Percentiles rank a stretch among this genome's conserved stretches.
Evolutionary conservation across 1,140 invertebrate species (phyloP).

Genomic region (Drosophila cardini): DNA sequence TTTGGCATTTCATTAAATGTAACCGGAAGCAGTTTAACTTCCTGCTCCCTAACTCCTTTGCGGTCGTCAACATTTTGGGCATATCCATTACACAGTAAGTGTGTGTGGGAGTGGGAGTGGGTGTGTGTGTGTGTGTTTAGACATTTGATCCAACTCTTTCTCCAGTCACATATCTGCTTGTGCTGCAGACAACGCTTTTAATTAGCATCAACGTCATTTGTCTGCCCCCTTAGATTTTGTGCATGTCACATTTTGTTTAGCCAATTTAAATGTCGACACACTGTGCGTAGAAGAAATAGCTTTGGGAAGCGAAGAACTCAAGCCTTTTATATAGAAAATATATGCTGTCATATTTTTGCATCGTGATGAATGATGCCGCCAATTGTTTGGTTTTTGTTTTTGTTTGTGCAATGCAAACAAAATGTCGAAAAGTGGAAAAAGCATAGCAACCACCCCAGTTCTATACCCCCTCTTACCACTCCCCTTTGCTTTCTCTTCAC

Average conservation of each 20-base stretch:
- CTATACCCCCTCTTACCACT: background rate
- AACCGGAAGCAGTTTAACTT: constrained; percentile 30
- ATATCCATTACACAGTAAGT: constrained; percentile 39
- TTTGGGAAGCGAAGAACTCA: background rate
- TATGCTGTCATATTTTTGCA: constrained; percentile 75
- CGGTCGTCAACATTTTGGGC: constrained; percentile 38
- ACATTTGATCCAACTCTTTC: background rate
- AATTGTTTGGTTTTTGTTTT: constrained; percentile 63
- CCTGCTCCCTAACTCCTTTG: background rate
- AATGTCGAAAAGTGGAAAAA: constrained; percentile 57
- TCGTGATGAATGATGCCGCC: constrained; percentile 73
- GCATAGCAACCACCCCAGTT: constrained; percentile 34
- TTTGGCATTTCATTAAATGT: constrained; percentile 58
- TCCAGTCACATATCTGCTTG: constrained; percentile 18
- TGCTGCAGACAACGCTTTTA: constrained; percentile 59
- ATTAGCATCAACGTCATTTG: constrained; percentile 76
- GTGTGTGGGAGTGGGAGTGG: background rate
- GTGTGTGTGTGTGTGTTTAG: background rate
- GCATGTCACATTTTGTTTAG: constrained; percentile 35
- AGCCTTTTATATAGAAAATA: constrained; percentile 57
- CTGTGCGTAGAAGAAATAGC: background rate
- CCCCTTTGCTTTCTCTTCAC: background rate
- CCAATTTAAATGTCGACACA: constrained; percentile 64
- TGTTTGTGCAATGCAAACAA: constrained; percentile 65
- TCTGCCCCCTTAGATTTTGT: constrained; percentile 41